Base-by-base conservation (phyloP, 2,113 vertebrate genomes). In the Collichthys lucidus region DNA sequence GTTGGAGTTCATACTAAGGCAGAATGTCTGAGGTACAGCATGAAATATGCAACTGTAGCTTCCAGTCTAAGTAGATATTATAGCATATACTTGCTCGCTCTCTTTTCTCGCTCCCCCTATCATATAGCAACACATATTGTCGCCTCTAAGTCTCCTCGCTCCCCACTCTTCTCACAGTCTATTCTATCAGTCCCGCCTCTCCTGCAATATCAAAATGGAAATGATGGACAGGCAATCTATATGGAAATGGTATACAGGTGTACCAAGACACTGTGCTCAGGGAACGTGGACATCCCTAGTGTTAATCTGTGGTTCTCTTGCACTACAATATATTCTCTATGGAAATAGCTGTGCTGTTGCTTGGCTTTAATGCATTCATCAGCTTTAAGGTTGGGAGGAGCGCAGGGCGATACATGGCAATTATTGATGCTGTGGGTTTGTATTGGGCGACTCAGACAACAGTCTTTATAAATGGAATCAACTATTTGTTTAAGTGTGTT, bases 141-240 rank as follows among this genome's bases (percentile, higher is more conserved):
- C 67, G 4, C 68, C 67, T 74, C n/a, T 68, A 62, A 52, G 20
- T 68, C 67, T 79, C 8, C 26, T 35, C 8, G 42, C 60, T 64
- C 19, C 24, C 63, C 49, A 47, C 55, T 83, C 73, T 56, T 64
- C 72, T 67, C 56, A 31, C 74, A 70, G 65, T 84, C 74, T 75
- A 68, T 80, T 80, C 87, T 60, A 82, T 92, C 80, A 79, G 74
- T 81, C 81, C 81, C 17, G 22, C 79, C 77, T 73, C 76, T 83
- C 77, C 81, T 53, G 67, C 66, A 86, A 82, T 80, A 92, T 93
- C 92, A 91, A 88, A 94, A 93, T 93, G 87, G 90, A 95, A 94
- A 94, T 93, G 92, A 93, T 85, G 88, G 90, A 92, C 88, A 92
- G 75, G 84, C 92, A 91, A 94, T 95, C 93, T 95, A 94, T 95